Evolutionary conservation across 2,888 invertebrate species (phyloP), one percentile per base, ranked within the genome.

Genomic region (Neoascia interrupta): DNA sequence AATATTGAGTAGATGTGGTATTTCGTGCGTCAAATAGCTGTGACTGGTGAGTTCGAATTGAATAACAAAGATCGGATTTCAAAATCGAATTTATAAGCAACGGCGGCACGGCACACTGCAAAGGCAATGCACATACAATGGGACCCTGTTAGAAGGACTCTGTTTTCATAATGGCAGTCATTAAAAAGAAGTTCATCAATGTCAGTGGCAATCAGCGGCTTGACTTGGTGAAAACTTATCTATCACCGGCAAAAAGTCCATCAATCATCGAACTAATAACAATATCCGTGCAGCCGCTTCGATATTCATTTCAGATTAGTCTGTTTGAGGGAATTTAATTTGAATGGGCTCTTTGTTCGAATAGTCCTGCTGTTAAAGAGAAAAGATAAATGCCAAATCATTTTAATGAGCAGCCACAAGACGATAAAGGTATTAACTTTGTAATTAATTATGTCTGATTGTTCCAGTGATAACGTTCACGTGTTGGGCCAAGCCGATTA

Each of bases 211-310:
- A 43, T 53, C 13, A 54, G 16, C 34, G 37, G 18, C 18, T 64
- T 34, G 13, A n/a, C n/a, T n/a, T n/a, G n/a, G n/a, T n/a, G n/a
- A n/a, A 41, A 56, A 63, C 51, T 51, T 53, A 53, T 64, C 63
- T 43, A 34, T 18, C 8, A 11, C 16, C 41, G 13, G 31, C 11
- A 10, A 13, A 18, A 19, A 19, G 18, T 37, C 21, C 66, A 66
- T 66, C 66, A 66, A 56, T 66, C 66, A 66, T 66, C 56, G 45
- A 36, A 66, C 54, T 56, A 47, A 56, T 47, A 56, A 56, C 37
- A 45, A 47, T 28, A 54, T 45, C 28, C 15, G n/a, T 19, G 23
- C 28, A 37, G 54, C 18, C 26, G n/a, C 41, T 45, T 43, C 6
- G 63, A 34, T 51, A 63, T 63, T 53, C 63, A 36, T 56, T 66